Evolutionary conservation across 2,113 vertebrate species (phyloP).

Genomic region (Scomber scombrus): DNA sequence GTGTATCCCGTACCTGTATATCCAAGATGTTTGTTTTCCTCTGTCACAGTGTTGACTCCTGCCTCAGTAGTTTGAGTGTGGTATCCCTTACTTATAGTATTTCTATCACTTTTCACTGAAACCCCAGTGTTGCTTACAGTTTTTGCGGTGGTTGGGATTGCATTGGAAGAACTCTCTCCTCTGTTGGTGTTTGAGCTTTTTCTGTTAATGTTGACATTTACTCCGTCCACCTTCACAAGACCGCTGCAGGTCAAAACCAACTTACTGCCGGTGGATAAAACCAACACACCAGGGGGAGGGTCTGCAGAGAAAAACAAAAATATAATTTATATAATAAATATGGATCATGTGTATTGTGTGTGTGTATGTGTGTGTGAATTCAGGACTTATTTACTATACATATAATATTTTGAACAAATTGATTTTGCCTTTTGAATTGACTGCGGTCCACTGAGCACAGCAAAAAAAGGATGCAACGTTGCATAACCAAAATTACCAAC

Average conservation of each 20-base stretch:
- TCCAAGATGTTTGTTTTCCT: background rate
- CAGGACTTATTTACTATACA: background rate
- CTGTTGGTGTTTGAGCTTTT: background rate
- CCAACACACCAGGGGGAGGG: conserved; percentile 70
- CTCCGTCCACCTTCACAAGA: conserved; percentile 72
- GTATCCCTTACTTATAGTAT: background rate
- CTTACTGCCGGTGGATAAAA: conserved; percentile 65
- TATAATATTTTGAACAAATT: background rate
- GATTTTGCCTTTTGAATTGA: background rate
- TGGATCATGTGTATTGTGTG: no score
- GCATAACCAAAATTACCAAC: conserved; percentile 53
- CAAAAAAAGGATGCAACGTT: conserved; percentile 55
- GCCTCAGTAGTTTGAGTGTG: background rate
- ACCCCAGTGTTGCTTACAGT: background rate
- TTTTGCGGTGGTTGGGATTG: conserved; percentile 1
- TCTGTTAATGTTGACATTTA: conserved; percentile 45
- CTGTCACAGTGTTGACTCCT: background rate
- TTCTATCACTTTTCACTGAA: background rate
- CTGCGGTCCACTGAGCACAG: conserved; percentile 31
- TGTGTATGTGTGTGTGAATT: no score
- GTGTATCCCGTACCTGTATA: conserved; percentile 8
- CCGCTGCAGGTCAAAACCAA: conserved; percentile 79
- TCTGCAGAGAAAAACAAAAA: conserved; percentile 64
- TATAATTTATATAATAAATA: background rate
- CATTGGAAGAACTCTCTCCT: background rate